Percentiles rank a stretch among this genome's conserved stretches.
These are phyloP conservation scores for Seira musarum DNA, from an alignment of 2,888 invertebrate species.

Conservation along the genomic window DNA sequence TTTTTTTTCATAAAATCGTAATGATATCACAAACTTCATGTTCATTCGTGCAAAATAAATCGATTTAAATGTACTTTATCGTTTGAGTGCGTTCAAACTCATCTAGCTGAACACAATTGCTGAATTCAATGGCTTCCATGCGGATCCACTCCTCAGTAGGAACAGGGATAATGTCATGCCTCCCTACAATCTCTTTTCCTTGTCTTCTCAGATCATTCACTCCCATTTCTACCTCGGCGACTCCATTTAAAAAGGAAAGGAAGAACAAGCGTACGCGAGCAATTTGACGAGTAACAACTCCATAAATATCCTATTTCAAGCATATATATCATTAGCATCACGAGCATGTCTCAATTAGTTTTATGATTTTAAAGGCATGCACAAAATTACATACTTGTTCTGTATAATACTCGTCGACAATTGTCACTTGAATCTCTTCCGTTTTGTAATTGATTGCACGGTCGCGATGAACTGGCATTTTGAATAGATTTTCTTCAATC, in stretches of 20 bases:
- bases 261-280: conserved; percentile 96
- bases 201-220: conserved; percentile 98
- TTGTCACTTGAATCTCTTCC: conserved; percentile 95
- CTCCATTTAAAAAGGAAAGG: conserved; percentile 95
- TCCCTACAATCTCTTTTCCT: conserved; percentile 98
- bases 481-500: conserved; percentile 94
- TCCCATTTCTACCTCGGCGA: conserved; percentile 97
- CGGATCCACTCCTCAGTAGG: conserved; percentile 99
- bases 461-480: conserved; percentile 87
- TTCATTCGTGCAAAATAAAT: background rate
- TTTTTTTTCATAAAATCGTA: too few species aligned
- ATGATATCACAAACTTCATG: too few species aligned
- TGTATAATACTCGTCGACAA: conserved; percentile 93
- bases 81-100: conserved; percentile 89
- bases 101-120: conserved; percentile 92
- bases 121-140: conserved; percentile 94
- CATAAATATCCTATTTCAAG: conserved; percentile 89
- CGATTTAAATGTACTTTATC: too few species aligned
- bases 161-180: conserved; percentile 99
- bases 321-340: too few species aligned
- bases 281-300: conserved; percentile 89
- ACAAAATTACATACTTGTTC: too few species aligned
- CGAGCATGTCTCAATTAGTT: too few species aligned
- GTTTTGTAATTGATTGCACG: conserved; percentile 93
- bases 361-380: too few species aligned